Base-by-base conservation (phyloP, 1,140 invertebrate genomes). In the Drosophila mauritiana region DNA sequence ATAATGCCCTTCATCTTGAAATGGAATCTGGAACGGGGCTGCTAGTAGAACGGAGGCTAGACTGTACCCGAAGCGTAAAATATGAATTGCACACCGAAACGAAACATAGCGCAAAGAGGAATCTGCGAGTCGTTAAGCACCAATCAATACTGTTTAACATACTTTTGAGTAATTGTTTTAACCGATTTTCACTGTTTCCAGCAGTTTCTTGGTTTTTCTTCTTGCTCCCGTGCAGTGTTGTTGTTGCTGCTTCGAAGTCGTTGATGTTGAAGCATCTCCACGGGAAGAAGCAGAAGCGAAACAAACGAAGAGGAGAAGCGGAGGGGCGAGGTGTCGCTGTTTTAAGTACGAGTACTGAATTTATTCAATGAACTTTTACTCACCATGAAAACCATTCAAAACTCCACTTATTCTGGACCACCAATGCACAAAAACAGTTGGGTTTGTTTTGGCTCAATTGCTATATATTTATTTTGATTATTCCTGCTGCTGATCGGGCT, bases 331-430 rank as follows among this genome's bases (percentile, higher is more conserved):
- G 25, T 27, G 37, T 64, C 64, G 64, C 46, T 52, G 64, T 49
- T 80, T 64, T 63, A 49, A 25, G 75, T 57, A 78, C 63, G 51
- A 56, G 40, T 68, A 65, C 59, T 52, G 46, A 31, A 53, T 61
- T 68, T 82, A 68, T 76, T 84, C 80, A 84, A 84, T 84, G 81
- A 80, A 84, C 72, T 73, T 80, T 77, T 84, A 84, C 80, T 84
- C 67, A 84, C 80, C 80, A 80, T 54, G 40, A 34, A 84, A 85
- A 80, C 80, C 77, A 80, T 75, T 73, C 20, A 80, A 85, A 85
- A 84, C 48, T 81, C 81, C 76, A 84, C 40, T 70, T 80, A 84
- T 84, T 84, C 43, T 22, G 64, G 51, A 58, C 72, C 42, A 73
- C 77, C 73, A 84, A 84, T 80, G 80, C 80, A 85, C 77, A 84